Evolutionary conservation across 2,888 invertebrate genomes (phyloP), one percentile per base, ranked within the genome.

Genomic region (Melangyna quadrimaculata): DNA sequence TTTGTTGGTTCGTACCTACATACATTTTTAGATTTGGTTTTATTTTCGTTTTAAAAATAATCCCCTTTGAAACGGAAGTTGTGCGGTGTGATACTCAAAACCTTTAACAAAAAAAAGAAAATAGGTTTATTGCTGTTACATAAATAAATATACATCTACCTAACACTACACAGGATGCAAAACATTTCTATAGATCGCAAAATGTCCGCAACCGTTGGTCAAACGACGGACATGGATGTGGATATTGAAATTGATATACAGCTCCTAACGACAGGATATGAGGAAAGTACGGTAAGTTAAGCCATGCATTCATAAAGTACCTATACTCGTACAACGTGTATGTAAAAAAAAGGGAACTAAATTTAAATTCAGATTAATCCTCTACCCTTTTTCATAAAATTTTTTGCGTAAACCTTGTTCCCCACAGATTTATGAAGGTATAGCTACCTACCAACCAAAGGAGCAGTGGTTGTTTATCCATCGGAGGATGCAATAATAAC

Each of bases 191-290:
- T 37, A 69, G 79, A 80, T 80, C 70, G 70, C 59, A 87, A 86
- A 80, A 88, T 88, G 87, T 83, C 87, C 17, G 43, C 83, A 17
- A 69, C 70, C 51, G 78, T 80, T 65, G 77, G 67, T 63, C 87
- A 83, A 83, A 87, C 87, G 43, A 63, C 72, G 48, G 82, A 78
- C 71, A 88, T 89, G 89, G 90, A 91, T 89, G 88, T 91, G 89
- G 91, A 91, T 88, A 89, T 91, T 88, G 92, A 92, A 90, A 91
- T 92, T 87, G 92, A 92, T 89, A 92, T 92, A 88, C 91, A 92
- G 88, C 89, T 92, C 88, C 89, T 92, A 87, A 91, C 92, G 87
- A 91, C 91, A 88, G 92, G 90, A 88, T 92, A 91, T 80, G 92
- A 91, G 77, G 92, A 91, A 81, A 91, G 91, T 87, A 92, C 92